These are phyloP conservation scores for Leucoraja ocellata DNA, from an alignment of 2,797 vertebrate species.

Conservation along the genomic window DNA sequence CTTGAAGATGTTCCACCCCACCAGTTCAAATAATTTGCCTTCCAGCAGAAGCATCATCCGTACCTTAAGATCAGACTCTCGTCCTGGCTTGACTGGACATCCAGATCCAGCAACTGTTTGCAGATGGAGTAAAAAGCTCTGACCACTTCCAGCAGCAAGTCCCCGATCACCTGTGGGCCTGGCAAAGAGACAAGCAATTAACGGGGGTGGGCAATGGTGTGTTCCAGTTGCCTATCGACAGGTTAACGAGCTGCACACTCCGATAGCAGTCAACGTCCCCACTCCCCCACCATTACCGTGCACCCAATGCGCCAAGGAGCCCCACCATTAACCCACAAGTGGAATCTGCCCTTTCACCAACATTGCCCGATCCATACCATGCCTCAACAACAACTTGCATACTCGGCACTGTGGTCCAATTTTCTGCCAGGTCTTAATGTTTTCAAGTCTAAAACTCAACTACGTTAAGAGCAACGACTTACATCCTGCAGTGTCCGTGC, in stretches of 20 bases:
- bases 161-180: slow-evolving; percentile 78
- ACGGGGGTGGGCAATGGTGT: background rate
- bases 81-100: slow-evolving; percentile 67
- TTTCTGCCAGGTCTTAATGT: background rate
- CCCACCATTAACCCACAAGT: background rate
- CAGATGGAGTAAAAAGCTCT: slow-evolving; percentile 85
- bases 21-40: background rate
- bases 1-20: background rate
- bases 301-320: background rate
- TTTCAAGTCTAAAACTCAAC: background rate
- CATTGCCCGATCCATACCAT: background rate
- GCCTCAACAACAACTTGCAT: background rate
- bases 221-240: background rate
- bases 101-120: slow-evolving; percentile 68
- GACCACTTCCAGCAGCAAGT: slow-evolving; percentile 81
- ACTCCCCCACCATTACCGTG: background rate
- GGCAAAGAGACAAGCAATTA: slow-evolving; percentile 43
- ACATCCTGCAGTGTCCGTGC: background rate
- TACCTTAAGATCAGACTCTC: slow-evolving; percentile 75
- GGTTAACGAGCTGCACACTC: background rate
- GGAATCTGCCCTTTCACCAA: too few relatives aligned
- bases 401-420: background rate
- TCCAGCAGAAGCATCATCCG: background rate
- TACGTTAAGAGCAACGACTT: background rate
- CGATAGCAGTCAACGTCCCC: too few relatives aligned